A percentile compares a stretch with the other conserved stretches of the same genome.
Evolutionary conservation across 2,797 vertebrate genomes (phyloP).

Genomic region (Neosilurus hyrtlii): DNA sequence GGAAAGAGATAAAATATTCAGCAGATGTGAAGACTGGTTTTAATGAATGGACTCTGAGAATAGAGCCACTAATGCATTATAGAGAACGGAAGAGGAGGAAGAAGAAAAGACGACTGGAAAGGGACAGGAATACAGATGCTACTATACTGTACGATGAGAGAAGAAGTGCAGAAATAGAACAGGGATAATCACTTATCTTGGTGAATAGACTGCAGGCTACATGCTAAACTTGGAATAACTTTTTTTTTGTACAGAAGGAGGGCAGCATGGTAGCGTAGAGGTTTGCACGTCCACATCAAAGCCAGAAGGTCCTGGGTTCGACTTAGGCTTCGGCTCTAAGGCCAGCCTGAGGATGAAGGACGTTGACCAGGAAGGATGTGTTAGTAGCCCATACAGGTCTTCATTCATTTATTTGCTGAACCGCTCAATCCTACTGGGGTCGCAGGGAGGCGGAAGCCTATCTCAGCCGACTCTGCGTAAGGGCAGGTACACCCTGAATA

Average conservation of each 20-base stretch:
- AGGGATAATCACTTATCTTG: constrained; percentile 40
- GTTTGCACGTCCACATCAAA: no score
- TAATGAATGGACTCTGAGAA: constrained; percentile 54
- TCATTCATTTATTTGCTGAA: no score
- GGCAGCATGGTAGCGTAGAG: no score
- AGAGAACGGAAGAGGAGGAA: constrained; percentile 27
- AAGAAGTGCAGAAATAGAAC: constrained; percentile 45
- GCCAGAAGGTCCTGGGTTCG: no score
- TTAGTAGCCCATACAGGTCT: no score
- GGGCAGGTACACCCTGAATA: no score
- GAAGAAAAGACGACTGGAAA: constrained; percentile 34
- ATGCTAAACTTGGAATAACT: constrained; percentile 58
- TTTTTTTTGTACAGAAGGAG: neutral
- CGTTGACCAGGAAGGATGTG: no score
- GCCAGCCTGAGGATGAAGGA: no score
- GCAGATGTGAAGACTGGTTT: constrained; percentile 35
- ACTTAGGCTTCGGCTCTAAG: no score
- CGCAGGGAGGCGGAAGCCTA: no score
- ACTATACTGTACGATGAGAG: constrained; percentile 28
- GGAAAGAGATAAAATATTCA: constrained; percentile 49
- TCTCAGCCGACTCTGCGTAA: no score
- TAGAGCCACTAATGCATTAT: constrained; percentile 53
- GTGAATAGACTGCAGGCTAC: constrained; percentile 42
- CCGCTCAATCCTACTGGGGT: no score
- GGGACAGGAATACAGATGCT: constrained; percentile 45